Base-by-base conservation (phyloP, 2,113 vertebrate species). In the Neotoma lepida region DNA sequence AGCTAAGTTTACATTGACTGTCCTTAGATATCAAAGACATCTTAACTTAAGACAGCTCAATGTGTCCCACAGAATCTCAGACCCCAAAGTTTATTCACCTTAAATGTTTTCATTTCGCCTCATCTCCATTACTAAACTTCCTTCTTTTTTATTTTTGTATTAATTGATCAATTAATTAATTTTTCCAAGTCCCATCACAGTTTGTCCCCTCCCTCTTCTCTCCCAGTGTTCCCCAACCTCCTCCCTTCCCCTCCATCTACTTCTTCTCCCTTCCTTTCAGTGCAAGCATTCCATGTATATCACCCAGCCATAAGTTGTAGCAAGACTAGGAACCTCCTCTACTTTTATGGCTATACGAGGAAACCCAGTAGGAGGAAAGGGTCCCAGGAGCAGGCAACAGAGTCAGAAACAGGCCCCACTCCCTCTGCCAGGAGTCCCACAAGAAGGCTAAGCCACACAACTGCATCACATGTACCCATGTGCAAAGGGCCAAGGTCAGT, bases 401-500 rank as follows among this genome's bases (percentile, higher is more conserved):
- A 20, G 35, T 39, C 35, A 70, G 17, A 39, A 17, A 70, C 1
- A 1, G 15, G 1, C 17, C 8, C n/a, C n/a, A 12, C 0, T 39
- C n/a, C n/a, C 7, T 71, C 18, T 71, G n/a, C n/a, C 8, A 71
- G 68, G 3, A 39, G n/a, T 39, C n/a, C 18, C n/a, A 71, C 68
- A 71, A 22, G 17, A 70, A 70, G 18, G 39, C n/a, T 13, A 66
- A 33, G 13, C 64, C 13, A 33, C 64, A 66, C n/a, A n/a, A 39
- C n/a, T 71, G 18, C 3, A 71, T 22, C 7, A 39, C 17, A 39
- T 22, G n/a, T 20, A 39, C 3, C 4, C 35, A 9, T 39, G 18
- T n/a, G 0, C 8, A 71, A 4, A n/a, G 3, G 7, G 15, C 35
- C 7, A 6, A 70, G 68, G 8, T 71, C 3, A 2, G 8, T 71